Conservation (phyloP, 2,113 vertebrate species). For the Larimichthys polyactis region DNA sequence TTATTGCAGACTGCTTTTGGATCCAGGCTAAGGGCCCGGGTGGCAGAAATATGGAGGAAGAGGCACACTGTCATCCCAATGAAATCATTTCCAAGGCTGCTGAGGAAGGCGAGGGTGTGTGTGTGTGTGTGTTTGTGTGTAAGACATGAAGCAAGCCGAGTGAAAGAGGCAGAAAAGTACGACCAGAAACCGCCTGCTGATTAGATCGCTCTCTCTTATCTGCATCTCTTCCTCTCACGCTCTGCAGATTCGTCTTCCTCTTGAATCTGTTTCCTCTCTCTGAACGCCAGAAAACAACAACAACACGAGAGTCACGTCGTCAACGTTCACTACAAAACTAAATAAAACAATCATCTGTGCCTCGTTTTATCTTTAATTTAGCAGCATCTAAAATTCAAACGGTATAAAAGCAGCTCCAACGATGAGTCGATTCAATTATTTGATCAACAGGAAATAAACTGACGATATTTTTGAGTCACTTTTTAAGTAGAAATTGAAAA, state of each 20-base stretch:
- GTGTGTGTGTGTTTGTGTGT: conserved; percentile 27
- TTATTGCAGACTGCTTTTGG: conserved; percentile 41
- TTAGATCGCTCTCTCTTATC: conserved; percentile 14
- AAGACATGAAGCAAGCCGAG: conserved; percentile 3
- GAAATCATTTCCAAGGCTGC: conserved; percentile 67
- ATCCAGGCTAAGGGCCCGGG: conserved; percentile 47
- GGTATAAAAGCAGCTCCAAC: neutral
- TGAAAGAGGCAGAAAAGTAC: conserved; percentile 21
- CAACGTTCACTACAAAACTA: conserved; percentile 14
- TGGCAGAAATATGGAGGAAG: conserved; percentile 72
- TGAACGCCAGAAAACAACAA: conserved; percentile 11
- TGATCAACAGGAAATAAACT: neutral
- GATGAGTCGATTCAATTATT: neutral
- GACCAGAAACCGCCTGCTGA: conserved; percentile 46
- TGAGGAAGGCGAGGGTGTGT: conserved; percentile 46
- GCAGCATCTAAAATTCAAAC: neutral
- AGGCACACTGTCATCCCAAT: conserved; percentile 68
- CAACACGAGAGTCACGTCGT: neutral
- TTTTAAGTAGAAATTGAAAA: no score
- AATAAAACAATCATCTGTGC: no score
- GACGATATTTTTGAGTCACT: no score
- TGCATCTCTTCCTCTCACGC: conserved; percentile 7
- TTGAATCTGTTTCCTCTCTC: conserved; percentile 12
- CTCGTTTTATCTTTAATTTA: no score
- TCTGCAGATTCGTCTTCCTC: conserved; percentile 21